A percentile compares a stretch with the other conserved stretches of the same genome.
These are phyloP conservation scores for Garra rufa DNA, from an alignment of 2,113 vertebrate species.

Conservation along the genomic window DNA sequence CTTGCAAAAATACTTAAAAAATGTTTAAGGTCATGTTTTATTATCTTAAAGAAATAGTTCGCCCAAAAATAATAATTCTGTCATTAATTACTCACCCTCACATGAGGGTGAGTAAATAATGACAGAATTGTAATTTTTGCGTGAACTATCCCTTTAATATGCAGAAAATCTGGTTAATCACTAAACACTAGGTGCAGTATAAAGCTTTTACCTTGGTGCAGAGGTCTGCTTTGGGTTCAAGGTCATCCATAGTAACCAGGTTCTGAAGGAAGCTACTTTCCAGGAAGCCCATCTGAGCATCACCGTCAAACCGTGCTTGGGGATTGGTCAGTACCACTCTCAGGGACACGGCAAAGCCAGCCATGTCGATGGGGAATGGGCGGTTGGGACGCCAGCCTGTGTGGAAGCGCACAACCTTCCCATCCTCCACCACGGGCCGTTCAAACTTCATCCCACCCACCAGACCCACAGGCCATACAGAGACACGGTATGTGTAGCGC, in stretches of 20 bases:
- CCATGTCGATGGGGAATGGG: conserved; percentile 92
- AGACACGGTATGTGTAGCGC: conserved; percentile 84
- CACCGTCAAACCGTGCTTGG: conserved; percentile 81
- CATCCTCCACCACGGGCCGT: conserved; percentile 83
- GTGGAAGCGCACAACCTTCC: conserved; percentile 88
- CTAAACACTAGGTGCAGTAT: not conserved
- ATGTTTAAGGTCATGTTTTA: not conserved
- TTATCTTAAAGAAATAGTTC: not conserved
- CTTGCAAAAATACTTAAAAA: not conserved
- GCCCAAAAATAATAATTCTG: no score
- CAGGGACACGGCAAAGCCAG: conserved; percentile 86
- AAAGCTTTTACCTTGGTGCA: conserved; percentile 80
- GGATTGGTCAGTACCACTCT: conserved; percentile 80
- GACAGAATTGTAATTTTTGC: no score
- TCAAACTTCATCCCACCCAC: conserved; percentile 90
- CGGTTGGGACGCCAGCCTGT: conserved; percentile 89
- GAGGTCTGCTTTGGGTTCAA: conserved; percentile 88
- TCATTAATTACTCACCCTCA: no score
- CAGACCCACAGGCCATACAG: conserved; percentile 90
- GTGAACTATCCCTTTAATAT: not conserved
- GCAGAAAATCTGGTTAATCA: not conserved
- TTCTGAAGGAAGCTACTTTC: conserved; percentile 88
- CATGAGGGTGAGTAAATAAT: no score
- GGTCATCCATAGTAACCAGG: conserved; percentile 84
- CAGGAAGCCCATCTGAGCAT: conserved; percentile 86